Conservation (phyloP, 2,113 vertebrate genomes). For the Ellobius talpinus region DNA sequence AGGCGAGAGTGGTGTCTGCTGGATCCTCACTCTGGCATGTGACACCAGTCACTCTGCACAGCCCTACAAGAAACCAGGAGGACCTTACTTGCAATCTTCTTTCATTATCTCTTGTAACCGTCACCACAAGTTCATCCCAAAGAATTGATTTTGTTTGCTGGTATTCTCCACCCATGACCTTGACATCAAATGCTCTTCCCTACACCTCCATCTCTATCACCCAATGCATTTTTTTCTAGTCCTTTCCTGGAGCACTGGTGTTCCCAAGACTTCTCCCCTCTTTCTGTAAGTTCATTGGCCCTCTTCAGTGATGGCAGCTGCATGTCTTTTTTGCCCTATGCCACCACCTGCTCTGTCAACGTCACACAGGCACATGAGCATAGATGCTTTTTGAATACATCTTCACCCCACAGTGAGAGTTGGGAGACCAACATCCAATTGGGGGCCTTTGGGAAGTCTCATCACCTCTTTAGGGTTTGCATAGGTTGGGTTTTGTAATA, state of each 20-base stretch:
- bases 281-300: background rate
- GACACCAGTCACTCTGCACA: background rate
- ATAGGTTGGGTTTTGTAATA: background rate
- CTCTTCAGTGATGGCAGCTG: background rate
- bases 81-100: background rate
- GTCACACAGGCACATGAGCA: background rate
- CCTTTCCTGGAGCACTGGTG: background rate
- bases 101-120: background rate
- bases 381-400: background rate
- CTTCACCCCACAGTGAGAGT: too few relatives aligned
- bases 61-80: background rate
- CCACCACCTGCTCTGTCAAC: background rate
- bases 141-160: background rate
- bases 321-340: background rate
- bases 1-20: rapidly evolving
- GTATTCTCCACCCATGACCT: background rate
- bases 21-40: background rate
- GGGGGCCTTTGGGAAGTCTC: background rate
- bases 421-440: background rate
- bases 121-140: background rate
- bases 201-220: background rate
- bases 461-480: background rate
- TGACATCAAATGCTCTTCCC: too few relatives aligned
- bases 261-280: background rate
- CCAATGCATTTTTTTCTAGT: background rate